Evolutionary conservation across 2,797 vertebrate species (phyloP).

Genomic region (Geotrypetes seraphini): DNA sequence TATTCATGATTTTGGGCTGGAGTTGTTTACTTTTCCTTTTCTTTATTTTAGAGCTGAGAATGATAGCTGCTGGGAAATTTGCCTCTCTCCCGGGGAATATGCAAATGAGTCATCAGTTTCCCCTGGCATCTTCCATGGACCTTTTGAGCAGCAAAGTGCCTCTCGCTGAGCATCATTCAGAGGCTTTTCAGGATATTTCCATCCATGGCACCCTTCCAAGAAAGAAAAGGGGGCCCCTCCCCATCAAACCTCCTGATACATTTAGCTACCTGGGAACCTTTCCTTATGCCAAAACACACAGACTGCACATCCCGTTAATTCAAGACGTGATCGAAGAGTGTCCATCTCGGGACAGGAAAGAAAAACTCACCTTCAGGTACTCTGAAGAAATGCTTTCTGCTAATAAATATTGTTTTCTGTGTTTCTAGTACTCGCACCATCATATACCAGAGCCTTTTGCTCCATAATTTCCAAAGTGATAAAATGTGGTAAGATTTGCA

Average conservation of each 20-base stretch:
- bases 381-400: too few relatives aligned
- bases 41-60: conserved; percentile 62
- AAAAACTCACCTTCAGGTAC: conserved; percentile 56
- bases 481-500: too few relatives aligned
- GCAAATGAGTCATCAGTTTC: conserved; percentile 64
- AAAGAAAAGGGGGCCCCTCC: conserved; percentile 66
- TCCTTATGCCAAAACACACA: conserved; percentile 29
- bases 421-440: not conserved
- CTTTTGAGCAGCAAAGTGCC: conserved; percentile 70
- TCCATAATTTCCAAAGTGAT: too few relatives aligned
- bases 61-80: conserved; percentile 90
- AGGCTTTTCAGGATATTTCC: conserved; percentile 68
- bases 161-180: conserved; percentile 35
- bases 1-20: conserved; percentile 2
- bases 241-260: conserved; percentile 46
- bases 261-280: conserved; percentile 42
- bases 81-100: conserved; percentile 80
- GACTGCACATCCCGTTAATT: conserved; percentile 50
- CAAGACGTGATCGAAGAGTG: conserved; percentile 67
- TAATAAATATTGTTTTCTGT: not conserved
- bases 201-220: conserved; percentile 92
- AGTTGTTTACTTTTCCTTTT: conserved; percentile 2
- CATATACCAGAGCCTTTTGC: too few relatives aligned
- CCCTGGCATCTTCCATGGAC: conserved; percentile 84
- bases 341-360: conserved; percentile 33